phyloP scores from a whole-genome alignment of 1,140 invertebrate species.

The Portunus trituberculatus region DNA sequence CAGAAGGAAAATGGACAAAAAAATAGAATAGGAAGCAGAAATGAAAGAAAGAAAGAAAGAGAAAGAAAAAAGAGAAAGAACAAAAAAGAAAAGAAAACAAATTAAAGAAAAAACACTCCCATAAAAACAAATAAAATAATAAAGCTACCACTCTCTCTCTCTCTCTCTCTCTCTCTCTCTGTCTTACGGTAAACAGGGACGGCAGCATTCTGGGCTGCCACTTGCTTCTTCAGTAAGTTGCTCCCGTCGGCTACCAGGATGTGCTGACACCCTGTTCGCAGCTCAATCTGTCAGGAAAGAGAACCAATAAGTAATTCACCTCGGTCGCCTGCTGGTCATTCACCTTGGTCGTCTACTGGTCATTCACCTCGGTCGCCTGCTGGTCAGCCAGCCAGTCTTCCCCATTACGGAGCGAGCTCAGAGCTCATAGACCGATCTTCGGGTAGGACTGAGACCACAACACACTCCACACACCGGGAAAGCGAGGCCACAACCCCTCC shows the following conservation, averaged over 20 bases:
- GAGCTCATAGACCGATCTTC: too few relatives aligned
- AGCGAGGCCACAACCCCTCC: too few relatives aligned
- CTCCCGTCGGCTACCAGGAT: conserved; percentile 56
- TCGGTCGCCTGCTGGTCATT: too few relatives aligned
- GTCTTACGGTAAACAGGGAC: conserved; percentile 57
- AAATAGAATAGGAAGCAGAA: too few relatives aligned
- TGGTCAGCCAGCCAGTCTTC: too few relatives aligned
- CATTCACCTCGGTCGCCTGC: too few relatives aligned
- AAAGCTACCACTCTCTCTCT: neutral
- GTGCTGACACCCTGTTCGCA: conserved; percentile 66
- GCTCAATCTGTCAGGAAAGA: conserved; percentile 38
- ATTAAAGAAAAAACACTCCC: neutral
- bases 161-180: conserved; percentile 20
- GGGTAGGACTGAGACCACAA: too few relatives aligned
- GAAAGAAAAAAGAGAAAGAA: neutral
- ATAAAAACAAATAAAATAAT: neutral
- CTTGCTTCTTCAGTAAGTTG: conserved; percentile 52
- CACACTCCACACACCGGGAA: too few relatives aligned
- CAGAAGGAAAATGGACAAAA: too few relatives aligned
- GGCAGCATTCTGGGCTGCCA: conserved; percentile 53
- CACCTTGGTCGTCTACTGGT: too few relatives aligned
- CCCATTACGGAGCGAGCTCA: too few relatives aligned
- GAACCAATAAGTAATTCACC: neutral
- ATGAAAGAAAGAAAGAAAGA: too few relatives aligned
- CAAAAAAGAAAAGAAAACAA: neutral